Evolutionary conservation across 2,113 vertebrate genomes (phyloP), one percentile per base, ranked within the genome.

Genomic region (Capreolus pygargus): DNA sequence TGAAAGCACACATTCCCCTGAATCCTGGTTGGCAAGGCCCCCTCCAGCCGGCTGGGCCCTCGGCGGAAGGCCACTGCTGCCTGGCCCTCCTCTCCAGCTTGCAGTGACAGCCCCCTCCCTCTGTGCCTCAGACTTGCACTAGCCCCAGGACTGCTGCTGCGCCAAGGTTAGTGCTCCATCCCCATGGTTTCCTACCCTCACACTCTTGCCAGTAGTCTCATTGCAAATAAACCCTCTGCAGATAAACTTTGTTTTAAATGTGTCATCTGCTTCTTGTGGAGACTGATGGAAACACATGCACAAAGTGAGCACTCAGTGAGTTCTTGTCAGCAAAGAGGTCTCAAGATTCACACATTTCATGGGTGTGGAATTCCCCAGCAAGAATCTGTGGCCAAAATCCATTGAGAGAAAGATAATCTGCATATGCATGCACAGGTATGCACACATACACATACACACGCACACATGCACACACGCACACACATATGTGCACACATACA

Each of bases 281-380:
- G 70, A 70, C 47, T 50, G 57, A 86, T 1, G 2, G 70, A 91
- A 86, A 61, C n/a, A 25, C 76, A 64, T 0, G 3, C 27, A 5
- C 50, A 91, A 98, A 83, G 93, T 86, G 83, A 95, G 89, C 47
- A 25, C 86, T 76, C 0, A 2, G 11, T 92, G 95, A 91, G 7
- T 89, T 74, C 82, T 33, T 95, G 86, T 94, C 50, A 5, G 33
- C 36, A 50, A 85, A 76, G 86, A 61, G n/a, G 36, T n/a, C 89
- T 95, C 61, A 36, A 84, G 70, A 89, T 83, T 95, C 94, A 91
- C 83, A 96, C 83, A 16, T 95, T 55, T 93, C 78, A 5, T 9
- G 11, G 50, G 78, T 93, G 58, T 74, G 92, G 74, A 78, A 82
- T 61, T 43, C 36, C 60, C 67, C 86, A 96, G 55, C 79, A 89